A percentile compares a stretch with the other conserved stretches of the same genome.
Evolutionary conservation across 2,113 vertebrate species (phyloP).

Genomic region (Actenoides lindsayi): DNA sequence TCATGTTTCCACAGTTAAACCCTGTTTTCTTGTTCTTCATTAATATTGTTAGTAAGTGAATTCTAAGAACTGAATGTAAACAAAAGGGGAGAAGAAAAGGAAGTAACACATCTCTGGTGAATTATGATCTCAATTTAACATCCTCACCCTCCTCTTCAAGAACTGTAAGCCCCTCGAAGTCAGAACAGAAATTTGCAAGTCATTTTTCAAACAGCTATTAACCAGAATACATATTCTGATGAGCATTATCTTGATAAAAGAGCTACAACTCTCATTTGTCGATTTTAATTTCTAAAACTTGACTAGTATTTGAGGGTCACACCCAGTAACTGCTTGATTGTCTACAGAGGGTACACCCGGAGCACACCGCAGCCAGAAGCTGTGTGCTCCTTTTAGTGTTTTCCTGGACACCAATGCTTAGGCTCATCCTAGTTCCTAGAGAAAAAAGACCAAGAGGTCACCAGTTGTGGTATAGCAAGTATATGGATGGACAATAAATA

Average conservation of each 20-base stretch:
- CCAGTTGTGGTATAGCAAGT: neutral
- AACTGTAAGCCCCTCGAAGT: neutral
- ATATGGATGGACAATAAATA: neutral
- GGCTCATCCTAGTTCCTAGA: neutral
- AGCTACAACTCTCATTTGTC: neutral
- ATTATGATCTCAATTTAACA: neutral
- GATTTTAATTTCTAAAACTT: neutral
- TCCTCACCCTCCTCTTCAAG: fast-evolving
- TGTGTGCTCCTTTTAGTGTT: neutral
- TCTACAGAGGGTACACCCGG: neutral
- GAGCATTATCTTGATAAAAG: neutral
- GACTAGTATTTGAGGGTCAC: neutral
- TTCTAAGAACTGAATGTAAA: neutral
- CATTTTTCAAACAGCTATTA: neutral
- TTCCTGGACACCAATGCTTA: neutral
- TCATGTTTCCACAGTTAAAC: neutral
- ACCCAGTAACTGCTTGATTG: fast-evolving
- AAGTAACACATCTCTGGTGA: neutral
- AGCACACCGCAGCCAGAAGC: neutral
- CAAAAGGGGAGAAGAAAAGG: neutral
- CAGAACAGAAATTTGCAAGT: neutral
- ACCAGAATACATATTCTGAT: neutral
- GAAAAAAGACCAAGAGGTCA: neutral
- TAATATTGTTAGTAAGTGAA: neutral
- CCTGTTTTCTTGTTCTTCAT: neutral